phyloP scores from a whole-genome alignment of 1,140 invertebrate genomes.

The Drosophila ambigua region DNA sequence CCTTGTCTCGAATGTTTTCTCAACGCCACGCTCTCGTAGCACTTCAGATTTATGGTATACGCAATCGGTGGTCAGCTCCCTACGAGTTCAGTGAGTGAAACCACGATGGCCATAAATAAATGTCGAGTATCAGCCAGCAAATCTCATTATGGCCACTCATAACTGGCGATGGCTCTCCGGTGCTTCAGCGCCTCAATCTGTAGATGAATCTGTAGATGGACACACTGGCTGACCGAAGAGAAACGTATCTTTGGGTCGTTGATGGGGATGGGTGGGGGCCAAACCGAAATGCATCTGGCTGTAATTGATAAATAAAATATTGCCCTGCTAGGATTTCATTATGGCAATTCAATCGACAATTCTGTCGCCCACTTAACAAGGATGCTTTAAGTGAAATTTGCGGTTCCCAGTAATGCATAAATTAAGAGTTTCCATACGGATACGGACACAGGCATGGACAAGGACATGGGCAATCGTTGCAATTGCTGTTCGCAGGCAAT shows the following conservation, averaged over 20 bases:
- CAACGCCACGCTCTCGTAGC: constrained; percentile 43
- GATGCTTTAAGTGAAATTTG: constrained; percentile 71
- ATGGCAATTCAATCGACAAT: constrained; percentile 30
- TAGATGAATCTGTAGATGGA: constrained; percentile 8
- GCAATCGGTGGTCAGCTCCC: constrained; percentile 33
- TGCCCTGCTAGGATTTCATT: constrained; percentile 36
- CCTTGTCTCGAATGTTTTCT: constrained; percentile 11
- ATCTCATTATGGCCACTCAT: constrained; percentile 62
- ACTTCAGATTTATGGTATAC: constrained; percentile 50
- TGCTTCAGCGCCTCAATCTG: constrained; percentile 7
- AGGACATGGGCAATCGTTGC: constrained; percentile 5
- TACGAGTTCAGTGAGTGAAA: constrained; percentile 41
- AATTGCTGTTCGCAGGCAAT: constrained; percentile 12
- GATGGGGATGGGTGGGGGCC: constrained; percentile 7
- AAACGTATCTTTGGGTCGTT: constrained; percentile 18
- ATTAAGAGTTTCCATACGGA: constrained; percentile 42
- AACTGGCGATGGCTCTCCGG: constrained; percentile 21
- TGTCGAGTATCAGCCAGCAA: constrained; percentile 63
- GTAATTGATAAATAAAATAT: constrained; percentile 72
- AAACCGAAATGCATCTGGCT: constrained; percentile 14
- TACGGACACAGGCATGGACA: constrained; percentile 5
- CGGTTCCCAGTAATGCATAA: constrained; percentile 65
- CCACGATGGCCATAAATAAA: constrained; percentile 57
- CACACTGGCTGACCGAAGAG: constrained; percentile 23
- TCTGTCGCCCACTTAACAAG: constrained; percentile 26